Conservation (phyloP, 2,113 vertebrate species). For the Salvelinus sp. region DNA sequence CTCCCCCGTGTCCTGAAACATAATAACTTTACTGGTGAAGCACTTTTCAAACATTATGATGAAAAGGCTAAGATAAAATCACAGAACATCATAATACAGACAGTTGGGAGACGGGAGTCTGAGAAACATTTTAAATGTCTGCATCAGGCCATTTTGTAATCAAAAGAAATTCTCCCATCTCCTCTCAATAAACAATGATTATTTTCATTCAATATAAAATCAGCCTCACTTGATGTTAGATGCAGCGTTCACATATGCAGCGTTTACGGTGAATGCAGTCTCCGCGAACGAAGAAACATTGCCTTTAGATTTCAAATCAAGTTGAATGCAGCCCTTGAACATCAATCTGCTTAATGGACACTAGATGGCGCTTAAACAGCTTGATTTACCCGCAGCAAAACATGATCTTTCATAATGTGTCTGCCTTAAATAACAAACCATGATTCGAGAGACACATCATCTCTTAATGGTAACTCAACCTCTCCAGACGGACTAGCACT, state of each 20-base stretch:
- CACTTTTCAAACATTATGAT: slow-evolving; percentile 14
- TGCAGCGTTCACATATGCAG: too few relatives aligned
- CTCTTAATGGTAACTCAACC: slow-evolving; percentile 4
- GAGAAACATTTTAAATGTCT: background rate
- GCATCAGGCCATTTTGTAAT: too few relatives aligned
- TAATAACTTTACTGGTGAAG: background rate
- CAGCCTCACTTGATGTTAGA: background rate
- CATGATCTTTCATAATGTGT: background rate
- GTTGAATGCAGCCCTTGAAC: background rate
- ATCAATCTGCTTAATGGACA: background rate
- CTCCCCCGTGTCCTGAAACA: slow-evolving; percentile 88
- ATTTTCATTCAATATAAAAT: too few relatives aligned
- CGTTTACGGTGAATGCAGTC: too few relatives aligned
- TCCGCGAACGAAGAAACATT: too few relatives aligned
- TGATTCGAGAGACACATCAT: background rate
- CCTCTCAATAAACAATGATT: too few relatives aligned
- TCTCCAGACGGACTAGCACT: background rate
- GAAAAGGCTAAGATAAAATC: background rate
- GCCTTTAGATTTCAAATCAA: too few relatives aligned
- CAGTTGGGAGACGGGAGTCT: background rate
- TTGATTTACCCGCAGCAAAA: background rate
- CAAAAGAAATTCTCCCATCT: background rate
- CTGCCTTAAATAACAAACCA: background rate
- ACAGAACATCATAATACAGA: background rate
- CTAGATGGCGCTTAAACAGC: background rate